A percentile compares a stretch with the other conserved stretches of the same genome.
These are phyloP conservation scores for Volucella inanis DNA, from an alignment of 2,888 invertebrate genomes.

Conservation along the genomic window DNA sequence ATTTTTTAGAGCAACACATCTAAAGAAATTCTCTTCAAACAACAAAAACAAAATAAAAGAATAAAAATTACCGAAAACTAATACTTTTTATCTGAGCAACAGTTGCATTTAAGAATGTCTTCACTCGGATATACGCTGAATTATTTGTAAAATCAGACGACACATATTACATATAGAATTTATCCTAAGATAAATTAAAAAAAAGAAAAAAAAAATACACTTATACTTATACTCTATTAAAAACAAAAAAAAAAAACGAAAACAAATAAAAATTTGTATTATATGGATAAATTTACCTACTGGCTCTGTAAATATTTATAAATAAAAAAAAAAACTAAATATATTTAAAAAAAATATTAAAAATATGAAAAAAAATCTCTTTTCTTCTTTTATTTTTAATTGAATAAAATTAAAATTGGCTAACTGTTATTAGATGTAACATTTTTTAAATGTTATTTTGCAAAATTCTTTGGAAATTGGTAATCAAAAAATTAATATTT, in stretches of 20 bases:
- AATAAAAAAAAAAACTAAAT: slow-evolving; percentile 69
- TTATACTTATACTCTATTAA: slow-evolving; percentile 46
- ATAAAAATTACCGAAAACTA: slow-evolving; percentile 11
- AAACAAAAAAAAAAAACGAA: slow-evolving; percentile 41
- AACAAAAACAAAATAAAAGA: slow-evolving; percentile 72
- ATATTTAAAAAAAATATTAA: slow-evolving; percentile 62
- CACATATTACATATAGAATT: slow-evolving; percentile 63
- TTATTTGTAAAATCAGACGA: slow-evolving; percentile 68
- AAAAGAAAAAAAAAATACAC: slow-evolving; percentile 43
- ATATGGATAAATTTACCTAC: slow-evolving; percentile 77
- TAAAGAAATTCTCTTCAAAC: slow-evolving; percentile 80
- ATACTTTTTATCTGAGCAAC: slow-evolving; percentile 77
- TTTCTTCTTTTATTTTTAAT: slow-evolving; percentile 46
- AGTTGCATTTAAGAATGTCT: slow-evolving; percentile 67
- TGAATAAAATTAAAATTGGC: slow-evolving; percentile 67
- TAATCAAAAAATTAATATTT: slow-evolving; percentile 22
- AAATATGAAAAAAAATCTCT: slow-evolving; percentile 5
- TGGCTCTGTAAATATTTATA: slow-evolving; percentile 71
- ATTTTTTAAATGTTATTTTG: slow-evolving; percentile 65
- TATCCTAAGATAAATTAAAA: slow-evolving; percentile 58
- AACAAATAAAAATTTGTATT: slow-evolving; percentile 77
- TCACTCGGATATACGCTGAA: slow-evolving; percentile 58
- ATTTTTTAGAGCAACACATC: slow-evolving; percentile 76
- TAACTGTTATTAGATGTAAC: slow-evolving; percentile 64
- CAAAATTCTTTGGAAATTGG: slow-evolving; percentile 52